A percentile compares a stretch with the other conserved stretches of the same genome.
Evolutionary conservation across 1,140 invertebrate genomes (phyloP).

Genomic region (Chelonus insularis): DNA sequence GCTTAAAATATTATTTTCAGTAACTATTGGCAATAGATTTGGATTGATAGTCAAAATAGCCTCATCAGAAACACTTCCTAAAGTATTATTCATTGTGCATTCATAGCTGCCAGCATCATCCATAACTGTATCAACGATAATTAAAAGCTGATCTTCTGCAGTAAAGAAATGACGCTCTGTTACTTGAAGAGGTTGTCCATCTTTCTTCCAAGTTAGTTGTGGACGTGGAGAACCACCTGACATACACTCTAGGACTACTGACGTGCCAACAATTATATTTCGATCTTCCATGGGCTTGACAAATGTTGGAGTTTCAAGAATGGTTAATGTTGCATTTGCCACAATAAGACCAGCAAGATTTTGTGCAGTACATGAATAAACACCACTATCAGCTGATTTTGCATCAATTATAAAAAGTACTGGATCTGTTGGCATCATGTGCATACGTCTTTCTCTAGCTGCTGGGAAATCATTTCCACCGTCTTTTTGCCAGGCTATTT

Average conservation of each 20-base stretch:
- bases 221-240: constrained; percentile 84
- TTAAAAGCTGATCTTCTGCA: constrained; percentile 81
- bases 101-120: constrained; percentile 84
- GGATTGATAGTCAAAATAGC: constrained; percentile 62
- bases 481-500: constrained; percentile 93
- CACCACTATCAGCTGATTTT: constrained; percentile 83
- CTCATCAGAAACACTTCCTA: constrained; percentile 68
- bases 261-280: constrained; percentile 75
- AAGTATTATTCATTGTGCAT: constrained; percentile 84
- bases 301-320: constrained; percentile 84
- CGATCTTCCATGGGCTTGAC: constrained; percentile 84
- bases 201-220: constrained; percentile 86
- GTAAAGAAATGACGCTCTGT: constrained; percentile 80
- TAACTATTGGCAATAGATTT: constrained; percentile 53
- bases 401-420: constrained; percentile 91
- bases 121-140: constrained; percentile 78
- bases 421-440: constrained; percentile 89
- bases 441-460: constrained; percentile 88
- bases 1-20: constrained; percentile 75
- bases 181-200: constrained; percentile 71
- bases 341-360: constrained; percentile 86
- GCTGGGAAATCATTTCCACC: constrained; percentile 95
- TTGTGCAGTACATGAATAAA: constrained; percentile 91
- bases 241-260: constrained; percentile 86
- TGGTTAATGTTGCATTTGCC: constrained; percentile 86